Conservation (phyloP, 2,888 invertebrate genomes). For the Hyposoter dolosus region DNA sequence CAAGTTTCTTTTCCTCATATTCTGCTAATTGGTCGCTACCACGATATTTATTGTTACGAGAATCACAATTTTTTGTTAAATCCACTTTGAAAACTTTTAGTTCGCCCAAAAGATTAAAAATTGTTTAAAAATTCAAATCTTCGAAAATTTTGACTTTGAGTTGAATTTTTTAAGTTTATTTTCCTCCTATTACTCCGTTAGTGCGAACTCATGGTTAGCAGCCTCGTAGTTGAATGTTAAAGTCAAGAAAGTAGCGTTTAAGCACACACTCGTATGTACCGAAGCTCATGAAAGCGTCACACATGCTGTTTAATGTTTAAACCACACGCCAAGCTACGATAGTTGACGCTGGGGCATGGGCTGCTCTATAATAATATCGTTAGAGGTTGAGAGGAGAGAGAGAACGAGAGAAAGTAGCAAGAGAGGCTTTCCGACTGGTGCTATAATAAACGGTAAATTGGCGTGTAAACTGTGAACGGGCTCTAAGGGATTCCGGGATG, state of each 20-base stretch:
- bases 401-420: neutral
- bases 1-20: neutral
- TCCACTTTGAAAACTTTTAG: too few relatives aligned
- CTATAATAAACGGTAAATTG: conserved; percentile 63
- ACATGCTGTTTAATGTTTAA: conserved; percentile 50
- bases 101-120: too few relatives aligned
- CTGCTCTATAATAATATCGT: conserved; percentile 58
- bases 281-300: conserved; percentile 36
- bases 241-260: conserved; percentile 15
- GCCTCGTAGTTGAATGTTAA: neutral
- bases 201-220: neutral
- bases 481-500: conserved; percentile 16
- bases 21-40: too few relatives aligned
- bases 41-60: too few relatives aligned
- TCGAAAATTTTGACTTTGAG: neutral
- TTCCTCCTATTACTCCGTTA: neutral
- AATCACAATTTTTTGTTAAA: too few relatives aligned
- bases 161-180: neutral
- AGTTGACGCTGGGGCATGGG: conserved; percentile 9
- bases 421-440: neutral
- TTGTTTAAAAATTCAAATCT: neutral
- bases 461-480: conserved; percentile 60
- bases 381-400: conserved; percentile 33
- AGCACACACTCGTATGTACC: conserved; percentile 1
- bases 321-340: conserved; percentile 32